Base-by-base conservation (phyloP, 2,888 invertebrate genomes). In the Glaucopsyche alexis region DNA sequence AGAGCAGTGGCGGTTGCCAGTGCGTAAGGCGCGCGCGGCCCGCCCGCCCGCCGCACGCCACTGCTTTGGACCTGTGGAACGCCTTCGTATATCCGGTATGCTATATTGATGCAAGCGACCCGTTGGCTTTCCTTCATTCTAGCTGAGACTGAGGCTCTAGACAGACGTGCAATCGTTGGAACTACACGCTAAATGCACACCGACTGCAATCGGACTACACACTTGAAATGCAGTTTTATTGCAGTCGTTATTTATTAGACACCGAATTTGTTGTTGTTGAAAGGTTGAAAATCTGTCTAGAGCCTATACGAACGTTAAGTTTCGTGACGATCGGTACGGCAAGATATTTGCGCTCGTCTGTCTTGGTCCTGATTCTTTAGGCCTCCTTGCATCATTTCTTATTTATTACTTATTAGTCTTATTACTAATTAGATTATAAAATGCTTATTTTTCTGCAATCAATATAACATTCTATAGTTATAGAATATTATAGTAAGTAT, bases 41-140 rank as follows among this genome's bases (percentile, higher is more conserved):
- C 87, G 91, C 94, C 93, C 94, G 94, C 93, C 94, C 95, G 91
- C 95, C 95, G 94, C 95, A 95, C 95, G 94, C 94, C 94, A 94
- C 94, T 94, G 95, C 94, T 93, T 93, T 93, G 93, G 93, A 93
- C 87, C 91, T 92, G 85, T 94, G 95, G 95, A 94, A 94, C 94
- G 94, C 94, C 93, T 94, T 94, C 92, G 93, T 93, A 85, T 92
- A 94, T 89, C 94, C 94, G 95, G 95, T 95, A 95, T 94, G 95
- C 85, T 82, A 83, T 90, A 88, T 87, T 80, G 88, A 88, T 84
- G 87, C 86, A 89, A 84, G 85, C 84, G 87, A 69, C 0, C 16
- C 42, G 49, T 7, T 29, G 47, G 47, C 67, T 45, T 45, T 45
- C 16, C 29, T 49, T 83, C 81, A 79, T 80, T 71, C 42, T 7